A percentile compares a stretch with the other conserved stretches of the same genome.
Evolutionary conservation across 2,113 vertebrate species (phyloP).

Genomic region (Stigmatopora nigra): DNA sequence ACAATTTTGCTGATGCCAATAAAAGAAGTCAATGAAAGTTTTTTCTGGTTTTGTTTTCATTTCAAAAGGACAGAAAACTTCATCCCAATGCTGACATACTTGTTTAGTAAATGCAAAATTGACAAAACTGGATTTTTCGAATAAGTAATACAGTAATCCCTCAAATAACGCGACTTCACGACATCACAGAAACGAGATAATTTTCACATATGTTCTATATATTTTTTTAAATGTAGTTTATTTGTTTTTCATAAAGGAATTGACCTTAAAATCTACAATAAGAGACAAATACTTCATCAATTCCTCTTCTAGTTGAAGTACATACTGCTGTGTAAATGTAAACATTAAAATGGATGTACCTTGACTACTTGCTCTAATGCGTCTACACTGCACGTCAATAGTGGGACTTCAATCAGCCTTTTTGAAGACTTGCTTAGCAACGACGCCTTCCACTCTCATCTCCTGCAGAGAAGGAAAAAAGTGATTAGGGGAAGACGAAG

Average conservation of each 20-base stretch:
- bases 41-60: conserved; percentile 3
- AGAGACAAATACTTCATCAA: too few species aligned
- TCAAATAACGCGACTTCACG: too few species aligned
- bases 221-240: too few species aligned
- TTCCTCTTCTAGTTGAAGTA: too few species aligned
- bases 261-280: too few species aligned
- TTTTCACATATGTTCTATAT: too few species aligned
- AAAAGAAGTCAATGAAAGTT: conserved; percentile 60
- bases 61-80: neutral
- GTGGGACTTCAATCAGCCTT: conserved; percentile 67
- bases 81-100: too few species aligned
- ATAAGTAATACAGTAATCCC: too few species aligned
- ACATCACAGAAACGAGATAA: too few species aligned
- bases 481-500: neutral
- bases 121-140: too few species aligned
- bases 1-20: conserved; percentile 73
- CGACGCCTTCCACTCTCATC: conserved; percentile 76
- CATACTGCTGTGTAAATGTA: neutral
- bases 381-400: neutral
- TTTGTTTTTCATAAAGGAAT: too few species aligned
- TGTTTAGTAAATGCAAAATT: too few species aligned
- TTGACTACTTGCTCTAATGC: conserved; percentile 5
- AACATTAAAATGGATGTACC: conserved; percentile 11
- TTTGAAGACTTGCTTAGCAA: conserved; percentile 85
- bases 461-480: conserved; percentile 66